Evolutionary conservation across 2,113 vertebrate genomes (phyloP).

Genomic region (Elaphurus davidianus): DNA sequence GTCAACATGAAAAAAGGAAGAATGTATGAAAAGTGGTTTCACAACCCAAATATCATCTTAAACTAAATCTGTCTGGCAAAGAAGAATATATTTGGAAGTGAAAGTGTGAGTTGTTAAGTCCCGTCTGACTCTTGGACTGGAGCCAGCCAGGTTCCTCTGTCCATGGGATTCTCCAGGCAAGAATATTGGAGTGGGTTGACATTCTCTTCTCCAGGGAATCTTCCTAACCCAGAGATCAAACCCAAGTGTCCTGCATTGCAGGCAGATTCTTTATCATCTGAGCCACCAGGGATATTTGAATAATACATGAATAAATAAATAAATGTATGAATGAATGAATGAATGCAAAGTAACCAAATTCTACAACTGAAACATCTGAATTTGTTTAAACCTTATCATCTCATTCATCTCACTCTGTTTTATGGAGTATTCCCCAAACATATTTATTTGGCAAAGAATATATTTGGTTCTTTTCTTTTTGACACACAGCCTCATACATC

Average conservation of each 20-base stretch:
- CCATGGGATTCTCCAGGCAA: background rate
- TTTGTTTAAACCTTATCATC: background rate
- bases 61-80: background rate
- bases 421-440: background rate
- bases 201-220: background rate
- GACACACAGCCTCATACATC: background rate
- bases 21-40: conserved; percentile 73
- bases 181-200: background rate
- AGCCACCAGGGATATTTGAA: background rate
- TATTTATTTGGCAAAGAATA: background rate
- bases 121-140: background rate
- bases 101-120: background rate
- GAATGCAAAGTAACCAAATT: background rate
- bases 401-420: background rate
- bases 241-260: background rate
- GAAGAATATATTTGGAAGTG: background rate
- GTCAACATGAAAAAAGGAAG: conserved; percentile 77
- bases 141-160: background rate
- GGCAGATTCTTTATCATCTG: background rate
- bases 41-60: conserved; percentile 60
- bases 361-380: background rate
- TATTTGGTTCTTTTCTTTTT: background rate
- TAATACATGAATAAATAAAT: background rate
- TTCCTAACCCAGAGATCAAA: background rate
- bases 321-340: background rate